These are phyloP conservation scores for Myotis davidii DNA, from an alignment of 2,113 vertebrate species.

Conservation along the genomic window DNA sequence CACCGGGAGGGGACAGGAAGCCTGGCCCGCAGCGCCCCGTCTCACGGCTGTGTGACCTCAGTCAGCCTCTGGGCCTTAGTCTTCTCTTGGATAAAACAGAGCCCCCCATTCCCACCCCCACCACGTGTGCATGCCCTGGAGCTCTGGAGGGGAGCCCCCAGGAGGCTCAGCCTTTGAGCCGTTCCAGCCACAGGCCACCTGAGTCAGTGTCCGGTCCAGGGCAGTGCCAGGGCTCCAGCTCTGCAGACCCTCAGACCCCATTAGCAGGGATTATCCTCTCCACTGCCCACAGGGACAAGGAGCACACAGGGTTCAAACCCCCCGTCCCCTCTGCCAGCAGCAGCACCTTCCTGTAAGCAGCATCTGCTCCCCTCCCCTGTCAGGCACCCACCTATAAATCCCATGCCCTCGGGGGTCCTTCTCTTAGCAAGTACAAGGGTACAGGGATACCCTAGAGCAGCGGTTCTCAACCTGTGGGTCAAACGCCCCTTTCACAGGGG, in stretches of 20 bases:
- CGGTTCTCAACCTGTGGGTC: no score
- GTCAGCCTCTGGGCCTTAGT: not conserved
- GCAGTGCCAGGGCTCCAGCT: not conserved
- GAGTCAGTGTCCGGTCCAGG: not conserved
- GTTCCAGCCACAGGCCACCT: not conserved
- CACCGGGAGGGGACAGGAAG: not conserved
- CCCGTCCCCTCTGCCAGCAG: not conserved
- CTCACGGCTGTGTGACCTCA: not conserved
- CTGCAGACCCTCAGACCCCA: not conserved
- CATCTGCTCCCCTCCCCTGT: no score
- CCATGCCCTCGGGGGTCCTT: not conserved
- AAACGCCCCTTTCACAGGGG: no score
- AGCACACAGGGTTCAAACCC: not conserved
- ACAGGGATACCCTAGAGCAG: not conserved
- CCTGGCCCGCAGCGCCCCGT: not conserved
- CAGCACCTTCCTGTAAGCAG: not conserved
- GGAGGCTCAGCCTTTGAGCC: not conserved
- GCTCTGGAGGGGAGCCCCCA: not conserved
- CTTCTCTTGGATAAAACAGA: not conserved
- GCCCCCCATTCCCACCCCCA: not conserved
- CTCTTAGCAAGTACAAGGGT: not conserved
- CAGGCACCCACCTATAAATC: not conserved
- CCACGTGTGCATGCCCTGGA: accelerated
- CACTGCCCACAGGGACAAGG: not conserved
- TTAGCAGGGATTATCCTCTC: not conserved